A percentile compares a stretch with the other conserved stretches of the same genome.
phyloP scores from a whole-genome alignment of 2,888 invertebrate species.

The Agrochola lychnidis region DNA sequence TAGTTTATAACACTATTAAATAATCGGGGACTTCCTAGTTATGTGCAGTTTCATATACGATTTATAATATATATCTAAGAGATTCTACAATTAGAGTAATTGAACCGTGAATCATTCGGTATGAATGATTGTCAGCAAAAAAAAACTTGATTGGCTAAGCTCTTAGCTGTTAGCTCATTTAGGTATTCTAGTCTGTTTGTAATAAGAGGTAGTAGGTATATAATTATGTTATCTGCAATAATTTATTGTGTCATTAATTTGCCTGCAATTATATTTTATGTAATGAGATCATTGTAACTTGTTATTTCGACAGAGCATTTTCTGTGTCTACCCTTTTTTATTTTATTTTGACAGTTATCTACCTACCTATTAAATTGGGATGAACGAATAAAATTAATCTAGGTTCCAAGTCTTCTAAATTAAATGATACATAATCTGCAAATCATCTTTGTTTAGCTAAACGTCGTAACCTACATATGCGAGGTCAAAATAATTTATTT shows the following conservation, averaged over 20 bases:
- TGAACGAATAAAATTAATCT: not conserved
- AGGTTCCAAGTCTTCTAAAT: not conserved
- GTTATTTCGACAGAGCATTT: not conserved
- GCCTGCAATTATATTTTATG: constrained; percentile 7
- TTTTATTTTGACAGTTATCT: not conserved
- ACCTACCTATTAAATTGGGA: not conserved
- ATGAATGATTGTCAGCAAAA: not conserved
- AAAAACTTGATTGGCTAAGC: not conserved
- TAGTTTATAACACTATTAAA: not conserved
- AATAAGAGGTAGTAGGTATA: not conserved
- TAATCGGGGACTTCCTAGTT: not conserved
- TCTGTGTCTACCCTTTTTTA: not conserved
- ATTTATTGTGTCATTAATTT: constrained; percentile 15
- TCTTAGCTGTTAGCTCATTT: not conserved
- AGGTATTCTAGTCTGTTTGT: not conserved
- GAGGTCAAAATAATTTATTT: constrained; percentile 28
- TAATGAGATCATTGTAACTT: constrained; percentile 14
- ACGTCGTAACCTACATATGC: constrained; percentile 39
- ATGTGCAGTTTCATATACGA: not conserved
- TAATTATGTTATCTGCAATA: constrained; percentile 18
- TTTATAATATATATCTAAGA: not conserved
- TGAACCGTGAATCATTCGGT: not conserved
- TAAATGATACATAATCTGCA: not conserved
- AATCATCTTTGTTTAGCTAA: constrained; percentile 9
- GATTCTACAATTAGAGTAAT: not conserved